Percentiles rank a stretch among this genome's conserved stretches.
These are phyloP conservation scores for Zosterops hypoxanthus DNA, from an alignment of 2,113 vertebrate species.

Conservation along the genomic window DNA sequence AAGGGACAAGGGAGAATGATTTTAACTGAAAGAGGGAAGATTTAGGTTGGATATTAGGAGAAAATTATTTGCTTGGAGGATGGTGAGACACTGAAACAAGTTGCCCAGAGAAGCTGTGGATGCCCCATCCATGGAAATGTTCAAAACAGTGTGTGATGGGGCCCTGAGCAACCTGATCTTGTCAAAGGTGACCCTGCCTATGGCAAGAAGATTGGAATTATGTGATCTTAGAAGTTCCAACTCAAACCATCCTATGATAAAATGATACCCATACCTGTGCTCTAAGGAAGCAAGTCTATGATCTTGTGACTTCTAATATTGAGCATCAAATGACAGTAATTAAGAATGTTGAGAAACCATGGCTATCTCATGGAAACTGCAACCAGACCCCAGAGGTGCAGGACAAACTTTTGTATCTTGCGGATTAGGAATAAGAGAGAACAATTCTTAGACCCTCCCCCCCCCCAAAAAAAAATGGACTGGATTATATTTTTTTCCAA, in stretches of 20 bases:
- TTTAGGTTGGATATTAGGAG: background rate
- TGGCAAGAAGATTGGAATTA: background rate
- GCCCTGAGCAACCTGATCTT: background rate
- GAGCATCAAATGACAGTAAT: background rate
- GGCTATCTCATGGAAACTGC: background rate
- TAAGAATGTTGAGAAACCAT: background rate
- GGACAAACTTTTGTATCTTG: background rate
- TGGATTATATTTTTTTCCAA: background rate
- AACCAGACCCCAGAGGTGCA: background rate
- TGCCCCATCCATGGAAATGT: background rate
- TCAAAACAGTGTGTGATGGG: background rate
- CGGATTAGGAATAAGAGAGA: background rate
- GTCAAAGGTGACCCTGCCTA: fast-evolving
- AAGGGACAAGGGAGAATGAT: background rate
- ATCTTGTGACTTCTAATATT: background rate
- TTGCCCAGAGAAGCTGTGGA: background rate
- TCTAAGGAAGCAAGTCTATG: background rate
- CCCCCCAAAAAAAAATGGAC: background rate
- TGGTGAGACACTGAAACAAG: background rate
- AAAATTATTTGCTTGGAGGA: background rate
- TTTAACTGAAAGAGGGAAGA: background rate
- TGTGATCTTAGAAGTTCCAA: background rate
- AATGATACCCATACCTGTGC: background rate
- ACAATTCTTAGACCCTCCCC: background rate
- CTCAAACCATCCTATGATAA: background rate